phyloP scores from a whole-genome alignment of 2,888 invertebrate genomes.

The Drosophila atripex region DNA sequence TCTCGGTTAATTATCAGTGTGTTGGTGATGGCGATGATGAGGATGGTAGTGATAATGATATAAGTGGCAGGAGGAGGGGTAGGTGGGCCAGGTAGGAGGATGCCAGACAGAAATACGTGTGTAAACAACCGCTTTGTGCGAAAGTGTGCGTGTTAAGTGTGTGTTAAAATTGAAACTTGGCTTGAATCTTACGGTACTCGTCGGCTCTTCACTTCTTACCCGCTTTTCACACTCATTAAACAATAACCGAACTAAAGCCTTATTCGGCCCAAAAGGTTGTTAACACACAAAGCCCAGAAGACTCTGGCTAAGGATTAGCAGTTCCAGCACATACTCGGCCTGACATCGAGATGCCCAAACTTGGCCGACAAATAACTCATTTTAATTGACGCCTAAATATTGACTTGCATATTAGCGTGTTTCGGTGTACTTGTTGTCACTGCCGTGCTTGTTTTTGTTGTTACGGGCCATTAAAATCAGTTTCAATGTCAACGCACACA shows the following conservation, averaged over 20 bases:
- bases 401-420: slow-evolving; percentile 46
- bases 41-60: slow-evolving; percentile 38
- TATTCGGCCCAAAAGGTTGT: slow-evolving; percentile 60
- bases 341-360: slow-evolving; percentile 43
- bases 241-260: slow-evolving; percentile 63
- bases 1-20: slow-evolving; percentile 28
- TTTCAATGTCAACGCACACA: slow-evolving; percentile 73
- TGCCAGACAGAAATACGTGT: slow-evolving; percentile 19
- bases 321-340: slow-evolving; percentile 4
- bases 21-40: slow-evolving; percentile 12
- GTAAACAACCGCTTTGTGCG: slow-evolving; percentile 27
- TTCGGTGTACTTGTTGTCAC: slow-evolving; percentile 35
- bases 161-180: slow-evolving; percentile 65
- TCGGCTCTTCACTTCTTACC: slow-evolving; percentile 5
- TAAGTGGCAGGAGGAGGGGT: not conserved
- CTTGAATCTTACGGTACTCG: slow-evolving; percentile 60
- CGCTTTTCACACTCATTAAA: slow-evolving; percentile 70
- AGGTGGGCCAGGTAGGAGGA: slow-evolving; percentile 17
- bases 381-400: slow-evolving; percentile 52
- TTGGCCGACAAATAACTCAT: slow-evolving; percentile 20
- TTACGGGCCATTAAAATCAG: slow-evolving; percentile 69
- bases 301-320: slow-evolving; percentile 19
- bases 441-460: slow-evolving; percentile 43
- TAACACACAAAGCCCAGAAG: slow-evolving; percentile 29
- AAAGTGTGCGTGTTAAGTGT: slow-evolving; percentile 64